Percentiles rank a stretch among this genome's conserved stretches.
These are phyloP conservation scores for Chaetorhynchus papuensis DNA, from an alignment of 2,113 vertebrate genomes.

Conservation along the genomic window DNA sequence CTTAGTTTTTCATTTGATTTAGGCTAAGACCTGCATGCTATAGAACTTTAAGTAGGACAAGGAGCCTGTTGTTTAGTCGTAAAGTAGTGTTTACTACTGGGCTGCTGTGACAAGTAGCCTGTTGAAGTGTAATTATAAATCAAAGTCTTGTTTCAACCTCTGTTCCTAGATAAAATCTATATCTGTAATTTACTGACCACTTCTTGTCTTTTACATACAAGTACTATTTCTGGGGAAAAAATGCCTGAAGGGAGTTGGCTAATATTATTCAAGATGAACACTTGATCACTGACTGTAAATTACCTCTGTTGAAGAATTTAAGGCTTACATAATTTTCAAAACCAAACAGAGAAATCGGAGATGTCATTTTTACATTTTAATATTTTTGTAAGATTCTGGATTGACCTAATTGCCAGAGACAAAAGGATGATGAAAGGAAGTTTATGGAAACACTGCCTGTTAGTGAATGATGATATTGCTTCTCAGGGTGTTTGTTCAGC, in stretches of 20 bases:
- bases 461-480: neutral
- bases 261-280: slow-evolving; percentile 23
- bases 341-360: neutral
- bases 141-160: slow-evolving; percentile 23
- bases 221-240: slow-evolving; percentile 53
- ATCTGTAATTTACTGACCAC: slow-evolving; percentile 37
- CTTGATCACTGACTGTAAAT: slow-evolving; percentile 29
- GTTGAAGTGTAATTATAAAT: slow-evolving; percentile 51
- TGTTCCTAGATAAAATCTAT: slow-evolving; percentile 42
- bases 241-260: slow-evolving; percentile 41
- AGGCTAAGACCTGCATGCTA: neutral
- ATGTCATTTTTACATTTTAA: neutral
- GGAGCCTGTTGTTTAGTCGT: neutral
- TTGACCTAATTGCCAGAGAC: neutral
- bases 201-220: slow-evolving; percentile 38
- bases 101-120: slow-evolving; percentile 38
- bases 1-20: neutral
- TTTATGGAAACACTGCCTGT: neutral
- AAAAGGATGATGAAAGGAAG: neutral
- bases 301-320: slow-evolving; percentile 26
- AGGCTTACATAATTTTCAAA: slow-evolving; percentile 28
- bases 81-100: neutral
- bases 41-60: neutral
- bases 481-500: neutral
- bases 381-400: neutral